Conservation (phyloP, 2,888 invertebrate genomes). For the Drosophila kanekoi region DNA sequence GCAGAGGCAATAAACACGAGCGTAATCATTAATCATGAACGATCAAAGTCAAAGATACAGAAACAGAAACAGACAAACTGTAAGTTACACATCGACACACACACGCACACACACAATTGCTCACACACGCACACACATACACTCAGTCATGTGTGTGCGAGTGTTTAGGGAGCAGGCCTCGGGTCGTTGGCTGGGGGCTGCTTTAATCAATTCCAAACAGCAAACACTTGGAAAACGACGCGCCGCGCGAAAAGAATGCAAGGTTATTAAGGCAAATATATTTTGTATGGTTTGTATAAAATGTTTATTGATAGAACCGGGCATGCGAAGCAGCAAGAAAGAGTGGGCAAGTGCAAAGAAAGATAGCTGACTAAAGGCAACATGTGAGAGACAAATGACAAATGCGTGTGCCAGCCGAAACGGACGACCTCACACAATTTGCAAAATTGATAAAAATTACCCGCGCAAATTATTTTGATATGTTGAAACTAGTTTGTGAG, state of each 20-base stretch:
- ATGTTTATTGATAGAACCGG: constrained; percentile 40
- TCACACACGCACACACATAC: constrained; percentile 15
- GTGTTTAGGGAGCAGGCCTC: constrained; percentile 65
- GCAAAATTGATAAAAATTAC: constrained; percentile 49
- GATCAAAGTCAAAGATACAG: constrained; percentile 80
- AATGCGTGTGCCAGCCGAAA: constrained; percentile 40
- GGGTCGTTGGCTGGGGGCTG: constrained; percentile 54
- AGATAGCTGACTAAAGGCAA: constrained; percentile 4
- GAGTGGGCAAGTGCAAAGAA: not conserved
- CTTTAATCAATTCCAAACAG: constrained; percentile 76
- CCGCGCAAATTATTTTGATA: constrained; percentile 15
- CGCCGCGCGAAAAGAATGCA: constrained; percentile 60
- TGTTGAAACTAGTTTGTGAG: constrained; percentile 6
- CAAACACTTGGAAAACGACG: constrained; percentile 59
- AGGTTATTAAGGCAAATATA: constrained; percentile 66
- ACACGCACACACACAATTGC: constrained; percentile 8
- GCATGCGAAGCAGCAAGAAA: not conserved
- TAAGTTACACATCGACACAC: constrained; percentile 17
- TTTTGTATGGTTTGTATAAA: constrained; percentile 43
- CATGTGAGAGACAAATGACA: constrained; percentile 34
- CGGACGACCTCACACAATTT: constrained; percentile 45
- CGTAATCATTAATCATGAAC: constrained; percentile 77
- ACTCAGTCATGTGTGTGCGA: constrained; percentile 51
- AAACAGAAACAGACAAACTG: constrained; percentile 21
- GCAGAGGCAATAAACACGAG: constrained; percentile 72